A percentile compares a stretch with the other conserved stretches of the same genome.
phyloP scores from a whole-genome alignment of 2,797 vertebrate species.

The Staurois parvus region DNA sequence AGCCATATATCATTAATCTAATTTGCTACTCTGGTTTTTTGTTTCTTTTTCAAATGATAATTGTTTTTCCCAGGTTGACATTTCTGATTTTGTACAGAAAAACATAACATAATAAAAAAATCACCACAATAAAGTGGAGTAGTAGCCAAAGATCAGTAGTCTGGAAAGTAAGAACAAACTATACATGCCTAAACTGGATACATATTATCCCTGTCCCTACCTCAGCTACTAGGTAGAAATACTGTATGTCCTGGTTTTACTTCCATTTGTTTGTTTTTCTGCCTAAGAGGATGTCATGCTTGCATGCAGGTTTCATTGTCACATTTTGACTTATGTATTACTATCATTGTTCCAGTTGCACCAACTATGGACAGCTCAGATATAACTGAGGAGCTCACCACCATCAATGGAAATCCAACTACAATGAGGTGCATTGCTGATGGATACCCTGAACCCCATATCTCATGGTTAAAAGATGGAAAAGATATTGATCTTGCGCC shows the following conservation, averaged over 20 bases:
- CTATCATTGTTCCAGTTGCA: constrained; percentile 77
- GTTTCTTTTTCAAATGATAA: too few relatives aligned
- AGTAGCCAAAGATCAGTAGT: not conserved
- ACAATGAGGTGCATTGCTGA: constrained; percentile 83
- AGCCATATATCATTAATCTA: too few relatives aligned
- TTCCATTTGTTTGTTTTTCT: too few relatives aligned
- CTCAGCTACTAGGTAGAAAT: not conserved
- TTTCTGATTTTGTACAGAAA: too few relatives aligned
- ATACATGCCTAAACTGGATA: not conserved
- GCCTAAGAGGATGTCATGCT: too few relatives aligned
- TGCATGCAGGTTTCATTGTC: too few relatives aligned
- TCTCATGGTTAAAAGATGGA: constrained; percentile 87
- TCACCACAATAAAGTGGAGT: not conserved
- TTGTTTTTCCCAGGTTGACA: too few relatives aligned
- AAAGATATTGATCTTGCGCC: constrained; percentile 69
- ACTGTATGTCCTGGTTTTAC: too few relatives aligned
- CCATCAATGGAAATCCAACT: constrained; percentile 80
- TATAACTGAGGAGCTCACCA: constrained; percentile 84
- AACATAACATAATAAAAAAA: too few relatives aligned
- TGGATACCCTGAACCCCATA: constrained; percentile 83
- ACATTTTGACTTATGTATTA: not conserved
- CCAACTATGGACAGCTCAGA: constrained; percentile 87
- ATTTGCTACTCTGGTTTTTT: too few relatives aligned
- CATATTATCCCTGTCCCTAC: not conserved
- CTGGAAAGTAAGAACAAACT: too few relatives aligned